Evolutionary conservation across 2,113 vertebrate species (phyloP), one percentile per base, ranked within the genome.

Genomic region (Rutilus rutilus): DNA sequence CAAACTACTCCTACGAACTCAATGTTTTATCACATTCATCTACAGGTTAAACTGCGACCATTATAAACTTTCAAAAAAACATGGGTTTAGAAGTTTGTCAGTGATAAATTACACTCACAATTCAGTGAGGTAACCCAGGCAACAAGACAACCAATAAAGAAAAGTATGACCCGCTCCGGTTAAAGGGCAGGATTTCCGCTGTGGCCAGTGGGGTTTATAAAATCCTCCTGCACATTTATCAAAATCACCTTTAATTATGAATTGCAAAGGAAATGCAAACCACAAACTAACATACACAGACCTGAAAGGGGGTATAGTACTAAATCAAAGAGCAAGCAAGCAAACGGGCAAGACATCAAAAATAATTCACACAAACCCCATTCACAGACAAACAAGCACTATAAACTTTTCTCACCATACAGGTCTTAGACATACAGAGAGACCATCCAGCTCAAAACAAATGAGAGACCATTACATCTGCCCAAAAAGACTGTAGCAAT

Each of bases 191-290:
- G 64, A 80, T 79, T 65, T 81, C 64, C 50, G 60, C 52, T 62
- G 52, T 62, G 60, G 78, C 42, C 54, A 67, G 65, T 45, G 75
- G 75, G 67, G 87, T 83, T 84, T 81, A 86, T 77, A 71, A 82
- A 71, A 83, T 64, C 76, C 78, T 83, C 80, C 80, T 23, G 54
- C 79, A 83, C 85, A 85, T 84, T 87, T 19, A 80, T 87, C 78
- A 80, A 80, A 76, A 86, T 87, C 75, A 85, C 50, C 39, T 78
- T 88, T 76, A 88, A 81, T 88, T 84, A 86, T 50, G 57, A 78
- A 79, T 69, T 23, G 30, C 65, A 47, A 83, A 83, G 54, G 33
- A 80, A 75, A 23, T 59, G 83, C 86, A 73, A 79, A 67, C 75
- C 81, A n/a, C 86, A 84, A 77, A 77, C 67, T 87, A 84, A 87